These are phyloP conservation scores for Tachycineta bicolor DNA, from an alignment of 2,113 vertebrate genomes.

Conservation along the genomic window DNA sequence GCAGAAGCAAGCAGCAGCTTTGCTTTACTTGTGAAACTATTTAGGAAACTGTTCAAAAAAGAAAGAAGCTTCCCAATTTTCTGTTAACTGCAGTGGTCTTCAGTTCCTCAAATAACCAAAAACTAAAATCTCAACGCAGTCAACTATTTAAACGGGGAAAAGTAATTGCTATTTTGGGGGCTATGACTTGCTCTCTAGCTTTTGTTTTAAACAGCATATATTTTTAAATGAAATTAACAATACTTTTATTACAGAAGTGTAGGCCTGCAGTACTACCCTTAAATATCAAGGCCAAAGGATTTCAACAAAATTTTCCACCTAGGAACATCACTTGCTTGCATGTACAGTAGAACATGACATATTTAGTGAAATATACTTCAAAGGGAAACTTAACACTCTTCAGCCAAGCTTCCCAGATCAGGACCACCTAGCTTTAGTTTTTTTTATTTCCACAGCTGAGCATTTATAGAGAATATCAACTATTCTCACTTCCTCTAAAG, in stretches of 20 bases:
- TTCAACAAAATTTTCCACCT: neutral
- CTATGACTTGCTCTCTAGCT: neutral
- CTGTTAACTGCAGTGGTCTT: neutral
- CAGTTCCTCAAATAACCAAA: neutral
- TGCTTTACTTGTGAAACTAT: neutral
- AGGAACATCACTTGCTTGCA: neutral
- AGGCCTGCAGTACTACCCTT: neutral
- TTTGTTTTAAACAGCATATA: neutral
- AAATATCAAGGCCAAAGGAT: neutral
- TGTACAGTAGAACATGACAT: neutral
- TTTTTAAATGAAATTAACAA: neutral
- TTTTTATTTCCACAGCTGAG: neutral
- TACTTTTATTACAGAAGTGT: neutral
- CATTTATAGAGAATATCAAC: neutral
- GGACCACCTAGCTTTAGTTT: neutral
- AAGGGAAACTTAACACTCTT: neutral
- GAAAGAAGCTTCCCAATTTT: neutral
- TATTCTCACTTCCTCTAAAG: neutral
- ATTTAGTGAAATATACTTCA: neutral
- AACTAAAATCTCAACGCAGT: neutral
- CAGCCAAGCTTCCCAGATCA: neutral
- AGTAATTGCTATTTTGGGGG: neutral
- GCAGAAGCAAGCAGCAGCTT: neutral
- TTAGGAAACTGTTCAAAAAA: neutral
- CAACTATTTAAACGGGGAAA: neutral